Conservation (phyloP, 2,797 vertebrate species). For the Syndactyla subalaris region DNA sequence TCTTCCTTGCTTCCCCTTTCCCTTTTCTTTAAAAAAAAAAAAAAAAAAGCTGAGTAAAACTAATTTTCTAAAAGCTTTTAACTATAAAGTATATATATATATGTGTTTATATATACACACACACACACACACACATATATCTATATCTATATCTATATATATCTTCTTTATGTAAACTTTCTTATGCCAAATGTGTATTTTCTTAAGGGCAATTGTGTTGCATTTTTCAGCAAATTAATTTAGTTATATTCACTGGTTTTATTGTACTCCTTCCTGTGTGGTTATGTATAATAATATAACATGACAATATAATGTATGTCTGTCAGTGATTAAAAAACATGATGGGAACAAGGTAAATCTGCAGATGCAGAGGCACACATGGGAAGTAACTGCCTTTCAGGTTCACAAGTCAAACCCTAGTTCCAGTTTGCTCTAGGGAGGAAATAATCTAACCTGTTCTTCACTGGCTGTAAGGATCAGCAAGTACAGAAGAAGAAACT, state of each 20-base stretch:
- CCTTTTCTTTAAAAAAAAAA: background rate
- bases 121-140: too few relatives aligned
- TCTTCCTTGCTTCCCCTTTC: background rate
- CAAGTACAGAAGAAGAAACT: background rate
- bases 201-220: background rate
- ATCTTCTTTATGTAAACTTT: background rate
- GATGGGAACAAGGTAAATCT: fast-evolving
- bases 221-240: background rate
- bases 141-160: too few relatives aligned
- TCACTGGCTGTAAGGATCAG: background rate
- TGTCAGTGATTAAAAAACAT: background rate
- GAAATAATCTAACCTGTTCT: background rate
- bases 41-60: background rate
- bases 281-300: background rate
- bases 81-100: too few relatives aligned
- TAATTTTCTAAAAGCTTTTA: background rate
- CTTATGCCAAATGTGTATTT: background rate
- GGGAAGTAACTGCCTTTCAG: background rate
- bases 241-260: background rate
- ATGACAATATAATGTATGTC: background rate
- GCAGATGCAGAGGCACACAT: background rate
- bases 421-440: background rate
- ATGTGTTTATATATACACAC: too few relatives aligned
- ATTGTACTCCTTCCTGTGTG: background rate
- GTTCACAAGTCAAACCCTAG: background rate